phyloP scores from a whole-genome alignment of 2,113 vertebrate species.

The Spea multiplicata region DNA sequence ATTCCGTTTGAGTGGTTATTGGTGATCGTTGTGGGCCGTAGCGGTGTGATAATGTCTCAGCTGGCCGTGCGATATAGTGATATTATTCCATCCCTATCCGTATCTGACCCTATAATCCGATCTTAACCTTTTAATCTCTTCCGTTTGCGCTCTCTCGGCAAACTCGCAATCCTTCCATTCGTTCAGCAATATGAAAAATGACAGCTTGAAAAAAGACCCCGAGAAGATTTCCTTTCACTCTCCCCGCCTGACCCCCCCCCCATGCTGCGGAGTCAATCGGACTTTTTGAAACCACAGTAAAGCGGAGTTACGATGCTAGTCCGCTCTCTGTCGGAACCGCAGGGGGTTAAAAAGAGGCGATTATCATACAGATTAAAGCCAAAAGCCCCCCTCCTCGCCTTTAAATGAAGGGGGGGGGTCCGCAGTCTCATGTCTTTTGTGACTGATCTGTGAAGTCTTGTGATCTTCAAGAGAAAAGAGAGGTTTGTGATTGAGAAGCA shows the following conservation, averaged over 20 bases:
- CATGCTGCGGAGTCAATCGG: background rate
- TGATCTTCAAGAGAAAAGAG: background rate
- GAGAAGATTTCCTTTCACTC: conserved; percentile 21
- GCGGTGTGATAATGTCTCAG: too few relatives aligned
- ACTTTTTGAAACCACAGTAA: background rate
- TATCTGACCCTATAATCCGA: conserved; percentile 23
- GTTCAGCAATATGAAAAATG: conserved; percentile 17
- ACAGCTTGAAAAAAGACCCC: conserved; percentile 1
- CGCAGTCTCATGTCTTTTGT: conserved; percentile 9
- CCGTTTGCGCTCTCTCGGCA: background rate
- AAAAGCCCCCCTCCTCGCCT: background rate
- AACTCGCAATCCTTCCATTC: background rate
- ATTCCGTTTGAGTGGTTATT: too few relatives aligned
- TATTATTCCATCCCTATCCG: background rate
- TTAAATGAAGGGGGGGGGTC: background rate
- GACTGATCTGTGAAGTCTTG: conserved; percentile 13
- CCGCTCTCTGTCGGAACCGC: background rate
- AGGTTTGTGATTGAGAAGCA: background rate
- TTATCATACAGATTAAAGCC: conserved; percentile 35
- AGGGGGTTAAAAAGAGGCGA: conserved; percentile 28
- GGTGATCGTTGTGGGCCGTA: too few relatives aligned
- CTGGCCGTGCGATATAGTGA: background rate
- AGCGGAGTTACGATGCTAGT: background rate
- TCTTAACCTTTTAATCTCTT: conserved; percentile 40
- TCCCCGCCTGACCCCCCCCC: background rate